These are phyloP conservation scores for Oreochromis spilurus DNA, from an alignment of 2,113 vertebrate genomes.

Conservation along the genomic window DNA sequence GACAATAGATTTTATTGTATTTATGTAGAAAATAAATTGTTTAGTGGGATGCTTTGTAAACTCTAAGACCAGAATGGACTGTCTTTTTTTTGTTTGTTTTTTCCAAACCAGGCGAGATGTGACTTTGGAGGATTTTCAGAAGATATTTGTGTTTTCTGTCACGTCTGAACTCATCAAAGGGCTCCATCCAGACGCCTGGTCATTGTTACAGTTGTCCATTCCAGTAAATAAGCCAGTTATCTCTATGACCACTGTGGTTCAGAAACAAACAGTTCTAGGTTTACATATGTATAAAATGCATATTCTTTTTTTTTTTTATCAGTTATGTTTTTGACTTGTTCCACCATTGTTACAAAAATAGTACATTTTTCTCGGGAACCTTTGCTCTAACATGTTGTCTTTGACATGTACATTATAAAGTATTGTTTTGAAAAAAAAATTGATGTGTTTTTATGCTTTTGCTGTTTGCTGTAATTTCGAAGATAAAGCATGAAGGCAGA, in stretches of 20 bases:
- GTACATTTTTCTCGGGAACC: constrained; percentile 68
- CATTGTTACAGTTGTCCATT: constrained; percentile 60
- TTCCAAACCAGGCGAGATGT: constrained; percentile 1
- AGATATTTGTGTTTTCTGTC: constrained; percentile 44
- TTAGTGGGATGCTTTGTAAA: constrained; percentile 71
- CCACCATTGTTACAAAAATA: constrained; percentile 74
- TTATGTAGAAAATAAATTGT: constrained; percentile 82
- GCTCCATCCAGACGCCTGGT: constrained; percentile 66
- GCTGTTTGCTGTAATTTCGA: background rate
- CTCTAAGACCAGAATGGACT: constrained; percentile 59
- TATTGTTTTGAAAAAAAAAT: constrained; percentile 81
- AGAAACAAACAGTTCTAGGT: constrained; percentile 72
- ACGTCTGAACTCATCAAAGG: constrained; percentile 68
- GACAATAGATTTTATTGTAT: constrained; percentile 81
- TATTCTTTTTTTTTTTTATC: constrained; percentile 46
- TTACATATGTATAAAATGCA: constrained; percentile 76
- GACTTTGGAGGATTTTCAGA: constrained; percentile 36
- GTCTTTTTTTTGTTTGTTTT: background rate
- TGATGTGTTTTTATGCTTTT: constrained; percentile 59
- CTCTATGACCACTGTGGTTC: constrained; percentile 77
- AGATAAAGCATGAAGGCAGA: background rate
- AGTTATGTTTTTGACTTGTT: constrained; percentile 62
- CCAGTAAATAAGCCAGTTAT: constrained; percentile 74
- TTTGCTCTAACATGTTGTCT: constrained; percentile 78
- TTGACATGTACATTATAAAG: constrained; percentile 83